Percentiles rank a stretch among this genome's conserved stretches.
Conservation (phyloP, 2,888 invertebrate genomes). For the Incurvaria masculella region DNA sequence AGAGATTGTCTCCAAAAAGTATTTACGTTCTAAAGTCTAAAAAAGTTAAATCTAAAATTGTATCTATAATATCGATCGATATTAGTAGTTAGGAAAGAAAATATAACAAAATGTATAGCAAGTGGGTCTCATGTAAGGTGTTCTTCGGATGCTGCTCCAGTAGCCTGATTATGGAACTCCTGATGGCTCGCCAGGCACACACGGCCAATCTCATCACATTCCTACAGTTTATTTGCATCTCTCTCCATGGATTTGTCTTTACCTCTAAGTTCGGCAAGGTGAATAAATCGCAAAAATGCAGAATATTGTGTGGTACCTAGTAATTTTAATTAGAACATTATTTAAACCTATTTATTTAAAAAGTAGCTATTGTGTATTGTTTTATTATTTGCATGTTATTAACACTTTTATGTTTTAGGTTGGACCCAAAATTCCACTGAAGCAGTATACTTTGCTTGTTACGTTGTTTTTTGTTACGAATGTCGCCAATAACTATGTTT, state of each 20-base stretch:
- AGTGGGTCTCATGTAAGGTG: constrained; percentile 24
- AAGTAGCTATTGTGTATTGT: no score
- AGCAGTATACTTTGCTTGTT: constrained; percentile 37
- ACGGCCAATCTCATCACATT: constrained; percentile 44
- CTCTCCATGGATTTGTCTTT: constrained; percentile 34
- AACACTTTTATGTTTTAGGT: constrained; percentile 31
- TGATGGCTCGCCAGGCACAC: constrained; percentile 34
- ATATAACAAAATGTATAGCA: no score
- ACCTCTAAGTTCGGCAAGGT: constrained; percentile 36
- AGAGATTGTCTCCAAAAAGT: no score
- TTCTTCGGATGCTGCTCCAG: constrained; percentile 40
- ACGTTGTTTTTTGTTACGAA: constrained; percentile 43
- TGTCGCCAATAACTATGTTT: constrained; percentile 49
- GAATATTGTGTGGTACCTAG: no score
- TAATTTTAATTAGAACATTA: neutral
- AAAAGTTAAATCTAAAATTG: no score
- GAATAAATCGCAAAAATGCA: no score
- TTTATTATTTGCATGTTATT: neutral
- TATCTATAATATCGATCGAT: no score
- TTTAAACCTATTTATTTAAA: no score
- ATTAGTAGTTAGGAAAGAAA: no score
- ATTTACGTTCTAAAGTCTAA: no score
- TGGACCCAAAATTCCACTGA: constrained; percentile 38
- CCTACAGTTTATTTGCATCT: constrained; percentile 40
- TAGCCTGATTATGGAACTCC: constrained; percentile 44